A percentile compares a stretch with the other conserved stretches of the same genome.
Conservation (phyloP, 2,797 vertebrate species). For the Megalops cyprinoides region DNA sequence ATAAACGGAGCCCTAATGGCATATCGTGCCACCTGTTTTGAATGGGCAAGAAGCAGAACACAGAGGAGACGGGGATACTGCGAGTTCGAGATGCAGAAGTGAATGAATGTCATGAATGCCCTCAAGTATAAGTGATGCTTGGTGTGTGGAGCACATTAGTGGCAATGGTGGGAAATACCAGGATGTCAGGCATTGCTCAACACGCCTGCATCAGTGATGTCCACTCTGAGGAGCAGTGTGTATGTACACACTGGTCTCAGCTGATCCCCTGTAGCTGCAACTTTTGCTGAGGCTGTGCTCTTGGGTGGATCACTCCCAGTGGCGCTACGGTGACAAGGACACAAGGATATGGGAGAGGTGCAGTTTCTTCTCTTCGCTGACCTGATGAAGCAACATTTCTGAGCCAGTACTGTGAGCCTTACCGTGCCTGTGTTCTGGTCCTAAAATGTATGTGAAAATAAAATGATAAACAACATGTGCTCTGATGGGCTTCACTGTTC, state of each 20-base stretch:
- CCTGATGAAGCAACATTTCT: background rate
- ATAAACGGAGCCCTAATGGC: background rate
- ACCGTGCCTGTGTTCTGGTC: constrained; percentile 31
- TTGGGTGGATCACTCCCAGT: background rate
- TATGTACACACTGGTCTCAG: background rate
- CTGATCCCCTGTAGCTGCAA: background rate
- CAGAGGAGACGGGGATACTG: too few species aligned
- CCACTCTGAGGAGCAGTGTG: too few species aligned
- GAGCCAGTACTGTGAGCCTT: constrained; percentile 24
- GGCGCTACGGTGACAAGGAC: background rate
- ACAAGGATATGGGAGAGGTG: background rate
- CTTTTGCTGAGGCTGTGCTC: background rate
- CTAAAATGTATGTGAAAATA: constrained; percentile 25
- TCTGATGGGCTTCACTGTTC: background rate
- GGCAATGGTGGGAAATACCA: too few species aligned
- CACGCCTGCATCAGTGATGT: too few species aligned
- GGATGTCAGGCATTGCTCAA: too few species aligned
- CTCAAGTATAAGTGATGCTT: background rate
- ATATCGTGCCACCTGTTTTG: background rate
- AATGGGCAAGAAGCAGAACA: background rate
- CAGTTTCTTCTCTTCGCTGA: background rate
- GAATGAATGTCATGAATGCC: background rate
- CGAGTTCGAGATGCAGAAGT: background rate
- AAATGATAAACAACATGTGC: constrained; percentile 14
- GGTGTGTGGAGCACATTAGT: too few species aligned